These are phyloP conservation scores for Reticulitermes speratus DNA, from an alignment of 1,140 invertebrate genomes.

Conservation along the genomic window DNA sequence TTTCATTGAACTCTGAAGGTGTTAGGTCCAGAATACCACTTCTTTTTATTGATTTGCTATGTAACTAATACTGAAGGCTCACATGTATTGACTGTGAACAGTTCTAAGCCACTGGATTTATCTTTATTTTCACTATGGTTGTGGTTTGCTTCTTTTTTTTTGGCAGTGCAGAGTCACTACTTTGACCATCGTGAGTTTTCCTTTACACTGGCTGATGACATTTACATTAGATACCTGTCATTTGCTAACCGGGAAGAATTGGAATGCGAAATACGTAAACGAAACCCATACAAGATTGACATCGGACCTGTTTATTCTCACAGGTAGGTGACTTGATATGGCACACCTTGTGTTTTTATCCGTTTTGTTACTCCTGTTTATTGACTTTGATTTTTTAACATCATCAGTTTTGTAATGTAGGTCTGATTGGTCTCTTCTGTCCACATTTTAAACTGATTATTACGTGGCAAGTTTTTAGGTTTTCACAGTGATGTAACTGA, in stretches of 20 bases:
- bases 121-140: constrained; percentile 8
- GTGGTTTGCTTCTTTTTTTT: constrained; percentile 32
- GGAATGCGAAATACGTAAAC: constrained; percentile 73
- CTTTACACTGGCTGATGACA: constrained; percentile 90
- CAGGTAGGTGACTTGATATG: constrained; percentile 53
- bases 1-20: too few relatives aligned
- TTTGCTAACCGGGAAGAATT: constrained; percentile 81
- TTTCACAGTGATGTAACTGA: too few relatives aligned
- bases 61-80: neutral
- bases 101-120: constrained; percentile 24
- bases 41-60: neutral
- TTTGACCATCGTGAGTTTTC: constrained; percentile 91
- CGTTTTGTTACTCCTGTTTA: too few relatives aligned
- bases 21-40: too few relatives aligned
- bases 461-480: too few relatives aligned
- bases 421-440: too few relatives aligned
- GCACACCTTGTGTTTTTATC: too few relatives aligned
- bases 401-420: too few relatives aligned
- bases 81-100: constrained; percentile 1
- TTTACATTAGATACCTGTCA: constrained; percentile 90
- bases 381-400: too few relatives aligned
- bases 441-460: too few relatives aligned
- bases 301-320: constrained; percentile 90
- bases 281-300: constrained; percentile 90
- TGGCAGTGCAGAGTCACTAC: constrained; percentile 45